These are phyloP conservation scores for Cotesia vestalis DNA, from an alignment of 1,140 invertebrate genomes.

Conservation along the genomic window DNA sequence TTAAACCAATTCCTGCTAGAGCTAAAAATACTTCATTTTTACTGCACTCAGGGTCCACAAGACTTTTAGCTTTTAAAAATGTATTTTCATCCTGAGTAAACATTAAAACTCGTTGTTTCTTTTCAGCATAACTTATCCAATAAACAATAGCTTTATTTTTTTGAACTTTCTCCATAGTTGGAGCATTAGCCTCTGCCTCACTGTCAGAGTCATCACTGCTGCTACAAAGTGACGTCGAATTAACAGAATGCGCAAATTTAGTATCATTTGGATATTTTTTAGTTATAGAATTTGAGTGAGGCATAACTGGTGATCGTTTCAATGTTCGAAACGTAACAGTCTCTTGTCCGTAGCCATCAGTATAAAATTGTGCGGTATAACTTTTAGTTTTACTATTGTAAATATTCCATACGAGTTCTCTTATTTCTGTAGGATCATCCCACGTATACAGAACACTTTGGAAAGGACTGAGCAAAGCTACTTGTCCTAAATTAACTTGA, in stretches of 20 bases:
- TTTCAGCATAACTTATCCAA: slow-evolving; percentile 83
- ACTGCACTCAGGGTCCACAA: slow-evolving; percentile 77
- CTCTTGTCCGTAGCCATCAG: slow-evolving; percentile 75
- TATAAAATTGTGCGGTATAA: slow-evolving; percentile 75
- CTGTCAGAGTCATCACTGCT: slow-evolving; percentile 52
- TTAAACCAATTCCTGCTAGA: slow-evolving; percentile 76
- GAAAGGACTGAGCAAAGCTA: slow-evolving; percentile 79
- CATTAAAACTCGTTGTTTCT: slow-evolving; percentile 79
- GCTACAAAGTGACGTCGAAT: slow-evolving; percentile 40
- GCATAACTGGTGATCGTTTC: slow-evolving; percentile 52
- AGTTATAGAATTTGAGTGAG: slow-evolving; percentile 27
- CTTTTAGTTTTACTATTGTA: slow-evolving; percentile 82
- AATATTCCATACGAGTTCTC: slow-evolving; percentile 82
- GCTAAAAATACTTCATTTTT: slow-evolving; percentile 77
- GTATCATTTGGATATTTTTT: slow-evolving; percentile 38
- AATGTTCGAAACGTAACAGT: slow-evolving; percentile 75
- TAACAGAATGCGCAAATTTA: slow-evolving; percentile 39
- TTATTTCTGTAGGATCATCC: slow-evolving; percentile 81
- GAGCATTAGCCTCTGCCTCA: slow-evolving; percentile 40
- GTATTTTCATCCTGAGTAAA: slow-evolving; percentile 83
- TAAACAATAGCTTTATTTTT: slow-evolving; percentile 76
- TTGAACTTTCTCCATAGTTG: slow-evolving; percentile 56
- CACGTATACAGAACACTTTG: slow-evolving; percentile 85
- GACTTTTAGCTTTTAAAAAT: slow-evolving; percentile 73
- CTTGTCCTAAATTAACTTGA: slow-evolving; percentile 76